A percentile compares a stretch with the other conserved stretches of the same genome.
Conservation (phyloP, 2,113 vertebrate species). For the Stegastes partitus region DNA sequence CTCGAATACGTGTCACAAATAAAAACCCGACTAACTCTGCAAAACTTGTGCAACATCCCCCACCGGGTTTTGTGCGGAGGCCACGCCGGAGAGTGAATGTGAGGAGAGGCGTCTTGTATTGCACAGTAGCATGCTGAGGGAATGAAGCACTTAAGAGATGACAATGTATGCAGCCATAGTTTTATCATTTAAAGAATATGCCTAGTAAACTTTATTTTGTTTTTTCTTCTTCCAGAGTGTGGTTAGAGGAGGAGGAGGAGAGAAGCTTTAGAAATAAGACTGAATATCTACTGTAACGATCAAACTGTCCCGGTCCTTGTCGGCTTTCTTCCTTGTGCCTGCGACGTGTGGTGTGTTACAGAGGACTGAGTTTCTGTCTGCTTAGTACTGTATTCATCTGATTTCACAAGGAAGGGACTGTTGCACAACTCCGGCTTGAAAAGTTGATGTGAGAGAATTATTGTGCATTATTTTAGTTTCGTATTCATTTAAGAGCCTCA, state of each 20-base stretch:
- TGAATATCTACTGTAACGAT: slow-evolving; percentile 65
- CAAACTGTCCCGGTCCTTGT: slow-evolving; percentile 40
- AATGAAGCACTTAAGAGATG: slow-evolving; percentile 73
- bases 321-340: slow-evolving; percentile 73
- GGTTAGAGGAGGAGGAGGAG: slow-evolving; percentile 44
- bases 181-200: slow-evolving; percentile 54
- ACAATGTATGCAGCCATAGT: slow-evolving; percentile 67
- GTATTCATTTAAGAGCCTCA: slow-evolving; percentile 51
- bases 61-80: slow-evolving; percentile 7
- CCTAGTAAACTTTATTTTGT: slow-evolving; percentile 48
- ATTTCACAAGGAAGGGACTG: slow-evolving; percentile 29
- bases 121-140: slow-evolving; percentile 68
- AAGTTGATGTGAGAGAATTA: slow-evolving; percentile 28
- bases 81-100: slow-evolving; percentile 27
- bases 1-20: not conserved
- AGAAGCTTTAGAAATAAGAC: slow-evolving; percentile 54
- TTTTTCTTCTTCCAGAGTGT: slow-evolving; percentile 54
- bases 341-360: slow-evolving; percentile 55
- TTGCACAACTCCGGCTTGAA: slow-evolving; percentile 58
- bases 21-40: slow-evolving; percentile 2
- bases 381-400: slow-evolving; percentile 29
- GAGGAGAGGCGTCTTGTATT: slow-evolving; percentile 30
- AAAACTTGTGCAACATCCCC: not conserved
- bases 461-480: slow-evolving; percentile 64
- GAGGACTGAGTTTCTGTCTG: slow-evolving; percentile 39